Evolutionary conservation across 2,797 vertebrate species (phyloP).

Genomic region (Melanotaenia trifasciata): DNA sequence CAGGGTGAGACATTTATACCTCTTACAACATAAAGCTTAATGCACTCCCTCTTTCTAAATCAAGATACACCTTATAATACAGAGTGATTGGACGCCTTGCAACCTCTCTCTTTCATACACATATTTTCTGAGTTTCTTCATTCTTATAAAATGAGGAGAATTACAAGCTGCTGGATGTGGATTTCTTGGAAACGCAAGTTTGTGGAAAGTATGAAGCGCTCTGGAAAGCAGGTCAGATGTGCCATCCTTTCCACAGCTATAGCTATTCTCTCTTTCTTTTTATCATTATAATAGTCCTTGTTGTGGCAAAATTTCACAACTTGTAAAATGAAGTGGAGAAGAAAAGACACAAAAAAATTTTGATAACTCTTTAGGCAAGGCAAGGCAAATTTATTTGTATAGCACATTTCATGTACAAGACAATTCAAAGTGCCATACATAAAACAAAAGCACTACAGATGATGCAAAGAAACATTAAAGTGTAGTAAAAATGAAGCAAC

Average conservation of each 20-base stretch:
- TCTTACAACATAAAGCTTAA: conserved; percentile 13
- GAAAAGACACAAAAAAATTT: conserved; percentile 2
- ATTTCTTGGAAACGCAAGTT: conserved; percentile 69
- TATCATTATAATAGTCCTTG: conserved; percentile 25
- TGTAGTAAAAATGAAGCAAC: no score
- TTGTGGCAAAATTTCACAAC: conserved; percentile 18
- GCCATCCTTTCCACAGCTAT: conserved; percentile 46
- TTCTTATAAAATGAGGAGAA: conserved; percentile 60
- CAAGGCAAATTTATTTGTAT: no score
- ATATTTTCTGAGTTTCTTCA: conserved; percentile 38
- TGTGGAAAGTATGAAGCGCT: conserved; percentile 79
- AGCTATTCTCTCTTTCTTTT: conserved; percentile 40
- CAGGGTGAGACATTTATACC: conserved; percentile 84
- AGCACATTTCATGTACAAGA: no score
- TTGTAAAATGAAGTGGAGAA: conserved; percentile 1
- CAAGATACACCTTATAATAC: conserved; percentile 29
- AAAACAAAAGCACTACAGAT: no score
- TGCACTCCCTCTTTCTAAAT: conserved; percentile 3
- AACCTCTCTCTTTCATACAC: neutral
- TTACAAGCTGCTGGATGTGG: conserved; percentile 64
- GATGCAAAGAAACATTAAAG: no score
- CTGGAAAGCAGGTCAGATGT: conserved; percentile 70
- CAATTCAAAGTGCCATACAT: no score
- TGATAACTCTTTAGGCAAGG: neutral
- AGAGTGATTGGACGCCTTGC: neutral